Percentiles rank a stretch among this genome's conserved stretches.
Evolutionary conservation across 1,140 invertebrate genomes (phyloP).

Genomic region (Drosophila ogumai): DNA sequence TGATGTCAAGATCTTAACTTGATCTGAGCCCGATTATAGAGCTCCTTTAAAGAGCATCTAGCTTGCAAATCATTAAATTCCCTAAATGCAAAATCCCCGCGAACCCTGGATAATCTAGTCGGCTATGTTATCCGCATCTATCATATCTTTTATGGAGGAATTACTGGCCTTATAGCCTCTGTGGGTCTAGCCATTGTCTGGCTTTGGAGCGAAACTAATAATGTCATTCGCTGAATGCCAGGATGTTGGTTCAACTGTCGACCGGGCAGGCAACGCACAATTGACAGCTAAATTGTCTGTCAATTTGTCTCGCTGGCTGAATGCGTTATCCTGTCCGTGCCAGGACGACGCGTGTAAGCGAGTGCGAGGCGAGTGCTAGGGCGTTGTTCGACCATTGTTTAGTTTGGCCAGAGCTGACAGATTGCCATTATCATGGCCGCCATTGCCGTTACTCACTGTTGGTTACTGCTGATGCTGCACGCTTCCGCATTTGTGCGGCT

Average conservation of each 20-base stretch:
- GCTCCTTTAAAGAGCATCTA: background rate
- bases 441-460: constrained; percentile 42
- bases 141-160: constrained; percentile 1
- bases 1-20: too few species aligned
- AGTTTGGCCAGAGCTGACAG: constrained; percentile 71
- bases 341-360: constrained; percentile 6
- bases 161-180: constrained; percentile 1
- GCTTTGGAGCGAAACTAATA: constrained; percentile 33
- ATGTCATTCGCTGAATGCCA: constrained; percentile 48
- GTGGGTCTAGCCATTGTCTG: constrained; percentile 21
- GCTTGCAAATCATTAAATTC: background rate
- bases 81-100: background rate
- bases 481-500: constrained; percentile 48
- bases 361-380: constrained; percentile 14
- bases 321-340: constrained; percentile 59
- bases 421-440: constrained; percentile 48
- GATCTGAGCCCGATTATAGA: too few species aligned
- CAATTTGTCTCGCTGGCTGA: constrained; percentile 79
- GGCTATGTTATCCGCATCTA: background rate
- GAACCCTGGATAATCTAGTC: background rate
- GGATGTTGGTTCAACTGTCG: constrained; percentile 53
- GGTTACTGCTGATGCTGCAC: constrained; percentile 40
- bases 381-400: constrained; percentile 51
- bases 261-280: constrained; percentile 65
- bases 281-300: constrained; percentile 83